Evolutionary conservation across 2,888 invertebrate species (phyloP).

Genomic region (Lepidocyrtoides sp.): DNA sequence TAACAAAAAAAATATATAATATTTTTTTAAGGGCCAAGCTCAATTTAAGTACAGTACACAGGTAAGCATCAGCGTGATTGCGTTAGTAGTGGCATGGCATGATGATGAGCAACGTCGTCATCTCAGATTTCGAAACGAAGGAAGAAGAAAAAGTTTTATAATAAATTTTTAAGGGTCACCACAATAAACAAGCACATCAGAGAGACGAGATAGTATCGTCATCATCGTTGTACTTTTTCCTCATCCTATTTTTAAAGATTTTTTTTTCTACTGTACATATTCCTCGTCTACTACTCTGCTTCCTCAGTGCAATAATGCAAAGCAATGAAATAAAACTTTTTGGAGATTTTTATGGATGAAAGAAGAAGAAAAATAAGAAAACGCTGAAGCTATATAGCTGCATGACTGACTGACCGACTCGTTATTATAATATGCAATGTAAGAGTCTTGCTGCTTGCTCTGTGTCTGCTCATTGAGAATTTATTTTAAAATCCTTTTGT

Average conservation of each 20-base stretch:
- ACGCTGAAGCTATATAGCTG: not conserved
- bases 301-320: not conserved
- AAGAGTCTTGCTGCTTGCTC: not conserved
- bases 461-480: constrained; percentile 34
- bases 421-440: not conserved
- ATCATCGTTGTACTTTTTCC: not conserved
- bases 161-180: constrained; percentile 55
- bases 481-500: constrained; percentile 67
- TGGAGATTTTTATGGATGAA: not conserved
- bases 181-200: constrained; percentile 7
- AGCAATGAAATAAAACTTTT: constrained; percentile 21
- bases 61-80: not conserved
- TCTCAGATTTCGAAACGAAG: constrained; percentile 51
- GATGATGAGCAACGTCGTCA: not conserved
- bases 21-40: constrained; percentile 20
- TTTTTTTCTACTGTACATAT: not conserved
- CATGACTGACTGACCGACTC: not conserved
- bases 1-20: not conserved
- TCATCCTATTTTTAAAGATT: not conserved
- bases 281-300: no score
- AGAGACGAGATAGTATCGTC: constrained; percentile 15
- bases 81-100: not conserved
- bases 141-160: not conserved
- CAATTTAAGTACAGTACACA: not conserved
- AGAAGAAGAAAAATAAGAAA: not conserved